These are phyloP conservation scores for Silurus asotus DNA, from an alignment of 2,113 vertebrate genomes.

Conservation along the genomic window DNA sequence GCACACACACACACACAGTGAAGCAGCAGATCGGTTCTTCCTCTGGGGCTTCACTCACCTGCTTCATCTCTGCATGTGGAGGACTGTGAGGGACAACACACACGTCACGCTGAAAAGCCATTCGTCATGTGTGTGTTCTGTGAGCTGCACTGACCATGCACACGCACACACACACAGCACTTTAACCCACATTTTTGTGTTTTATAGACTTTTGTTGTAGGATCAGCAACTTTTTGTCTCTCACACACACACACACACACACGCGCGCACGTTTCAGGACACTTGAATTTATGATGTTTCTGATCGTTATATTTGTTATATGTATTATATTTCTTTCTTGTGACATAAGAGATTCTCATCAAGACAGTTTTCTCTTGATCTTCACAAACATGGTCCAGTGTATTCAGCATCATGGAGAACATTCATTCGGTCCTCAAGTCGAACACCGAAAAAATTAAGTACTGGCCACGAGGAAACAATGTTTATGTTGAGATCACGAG, in stretches of 20 bases:
- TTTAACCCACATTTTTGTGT: background rate
- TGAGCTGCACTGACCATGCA: background rate
- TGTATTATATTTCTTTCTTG: background rate
- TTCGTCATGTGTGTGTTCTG: background rate
- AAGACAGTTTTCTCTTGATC: too few species aligned
- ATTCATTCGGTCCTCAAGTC: too few species aligned
- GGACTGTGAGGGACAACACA: background rate
- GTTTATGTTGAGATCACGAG: too few species aligned
- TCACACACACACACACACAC: background rate
- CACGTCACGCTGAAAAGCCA: background rate
- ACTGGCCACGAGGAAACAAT: too few species aligned
- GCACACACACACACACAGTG: background rate
- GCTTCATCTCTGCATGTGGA: background rate
- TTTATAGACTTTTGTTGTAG: background rate
- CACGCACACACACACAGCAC: background rate
- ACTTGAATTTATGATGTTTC: background rate
- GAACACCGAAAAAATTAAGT: too few species aligned
- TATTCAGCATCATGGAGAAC: too few species aligned
- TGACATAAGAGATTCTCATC: too few species aligned
- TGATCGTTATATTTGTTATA: background rate
- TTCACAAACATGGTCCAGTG: too few species aligned
- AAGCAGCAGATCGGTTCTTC: background rate
- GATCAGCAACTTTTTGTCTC: background rate
- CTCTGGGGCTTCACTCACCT: background rate
- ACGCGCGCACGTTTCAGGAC: background rate